phyloP scores from a whole-genome alignment of 2,888 invertebrate genomes.

The Cryptophagus acutangulus region DNA sequence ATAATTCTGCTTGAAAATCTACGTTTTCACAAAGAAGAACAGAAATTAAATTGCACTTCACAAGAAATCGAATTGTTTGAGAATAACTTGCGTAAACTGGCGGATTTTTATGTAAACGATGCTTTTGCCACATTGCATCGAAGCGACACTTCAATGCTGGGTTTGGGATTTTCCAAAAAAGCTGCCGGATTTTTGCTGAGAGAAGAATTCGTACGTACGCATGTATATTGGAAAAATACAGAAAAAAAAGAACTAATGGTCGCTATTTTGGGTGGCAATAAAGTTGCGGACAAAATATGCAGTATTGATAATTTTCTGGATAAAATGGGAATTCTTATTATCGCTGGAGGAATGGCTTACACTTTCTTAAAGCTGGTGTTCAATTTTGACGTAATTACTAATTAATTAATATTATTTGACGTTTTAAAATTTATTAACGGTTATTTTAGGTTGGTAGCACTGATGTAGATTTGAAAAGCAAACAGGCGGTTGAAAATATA shows the following conservation, averaged over 20 bases:
- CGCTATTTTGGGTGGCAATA: constrained; percentile 98
- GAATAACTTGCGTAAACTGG: constrained; percentile 83
- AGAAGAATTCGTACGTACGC: constrained; percentile 84
- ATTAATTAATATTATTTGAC: too few species aligned
- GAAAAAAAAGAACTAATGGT: constrained; percentile 44
- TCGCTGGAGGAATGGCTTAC: constrained; percentile 99
- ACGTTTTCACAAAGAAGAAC: constrained; percentile 94
- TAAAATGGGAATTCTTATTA: constrained; percentile 99
- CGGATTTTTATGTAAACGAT: constrained; percentile 99
- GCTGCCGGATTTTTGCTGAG: constrained; percentile 95
- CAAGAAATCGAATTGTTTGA: constrained; percentile 83
- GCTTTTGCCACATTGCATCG: constrained; percentile 96
- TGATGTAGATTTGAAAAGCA: too few species aligned
- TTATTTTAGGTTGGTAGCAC: too few species aligned
- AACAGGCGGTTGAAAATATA: too few species aligned
- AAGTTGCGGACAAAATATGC: constrained; percentile 98
- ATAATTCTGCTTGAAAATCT: constrained; percentile 94
- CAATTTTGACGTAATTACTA: too few species aligned
- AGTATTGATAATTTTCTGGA: constrained; percentile 95
- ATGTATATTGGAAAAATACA: constrained; percentile 36
- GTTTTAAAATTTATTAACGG: too few species aligned
- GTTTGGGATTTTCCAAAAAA: constrained; percentile 77
- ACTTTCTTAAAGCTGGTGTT: constrained; percentile 98
- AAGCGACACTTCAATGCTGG: constrained; percentile 95
- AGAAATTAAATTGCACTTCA: constrained; percentile 89